Conservation (phyloP, 2,113 vertebrate genomes). For the Electrona antarctica region DNA sequence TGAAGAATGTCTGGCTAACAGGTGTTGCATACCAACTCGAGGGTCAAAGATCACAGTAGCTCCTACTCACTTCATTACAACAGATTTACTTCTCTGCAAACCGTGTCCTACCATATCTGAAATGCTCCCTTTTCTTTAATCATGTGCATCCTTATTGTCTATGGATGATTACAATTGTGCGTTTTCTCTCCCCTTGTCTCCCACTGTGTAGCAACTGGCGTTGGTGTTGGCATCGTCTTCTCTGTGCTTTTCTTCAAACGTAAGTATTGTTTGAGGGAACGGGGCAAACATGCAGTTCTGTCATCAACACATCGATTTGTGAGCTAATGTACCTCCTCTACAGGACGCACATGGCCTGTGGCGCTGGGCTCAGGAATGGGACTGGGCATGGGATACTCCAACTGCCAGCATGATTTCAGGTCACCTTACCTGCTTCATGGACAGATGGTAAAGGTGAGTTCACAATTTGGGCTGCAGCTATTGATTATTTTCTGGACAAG, state of each 20-base stretch:
- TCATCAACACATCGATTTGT: neutral
- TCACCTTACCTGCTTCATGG: slow-evolving; percentile 87
- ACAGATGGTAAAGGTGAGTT: slow-evolving; percentile 85
- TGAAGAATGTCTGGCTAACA: slow-evolving; percentile 52
- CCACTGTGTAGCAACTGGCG: slow-evolving; percentile 81
- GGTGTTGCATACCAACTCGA: slow-evolving; percentile 53
- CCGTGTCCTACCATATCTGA: slow-evolving; percentile 19
- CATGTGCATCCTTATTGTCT: slow-evolving; percentile 13
- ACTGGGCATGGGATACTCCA: slow-evolving; percentile 90
- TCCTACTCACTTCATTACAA: slow-evolving; percentile 41
- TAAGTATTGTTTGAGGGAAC: slow-evolving; percentile 72
- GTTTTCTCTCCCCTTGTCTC: slow-evolving; percentile 1
- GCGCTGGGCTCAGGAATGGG: slow-evolving; percentile 88
- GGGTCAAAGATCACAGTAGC: slow-evolving; percentile 49
- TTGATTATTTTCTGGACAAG: neutral
- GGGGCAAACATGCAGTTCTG: neutral
- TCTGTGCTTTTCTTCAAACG: slow-evolving; percentile 92
- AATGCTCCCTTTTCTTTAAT: slow-evolving; percentile 20
- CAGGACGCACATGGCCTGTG: slow-evolving; percentile 89
- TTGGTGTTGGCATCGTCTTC: slow-evolving; percentile 87
- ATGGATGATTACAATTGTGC: slow-evolving; percentile 10
- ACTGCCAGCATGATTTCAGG: slow-evolving; percentile 92
- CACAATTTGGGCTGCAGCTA: neutral
- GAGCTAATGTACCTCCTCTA: slow-evolving; percentile 9
- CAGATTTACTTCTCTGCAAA: slow-evolving; percentile 44